Base-by-base conservation (phyloP, 2,113 vertebrate species). In the Pungitius pungitius region DNA sequence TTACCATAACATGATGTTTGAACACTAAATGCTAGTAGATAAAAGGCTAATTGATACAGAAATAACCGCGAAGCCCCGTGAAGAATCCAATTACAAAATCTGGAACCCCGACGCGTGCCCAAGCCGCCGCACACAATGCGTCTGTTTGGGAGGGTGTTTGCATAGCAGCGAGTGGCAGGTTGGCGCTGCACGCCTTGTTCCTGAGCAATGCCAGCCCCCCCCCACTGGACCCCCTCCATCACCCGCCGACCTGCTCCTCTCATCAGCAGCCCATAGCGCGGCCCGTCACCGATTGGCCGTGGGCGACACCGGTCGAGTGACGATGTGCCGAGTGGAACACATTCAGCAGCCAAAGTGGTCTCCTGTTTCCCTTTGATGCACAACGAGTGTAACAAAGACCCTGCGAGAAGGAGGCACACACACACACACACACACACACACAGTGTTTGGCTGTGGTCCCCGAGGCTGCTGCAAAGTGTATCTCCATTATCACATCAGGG, bases 141-240 rank as follows among this genome's bases (percentile, higher is more conserved):
- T 49, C 84, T 58, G 67, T 65, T 64, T 55, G 78, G n/a, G 69
- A 45, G 73, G 43, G 78, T 69, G 0, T 83, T 86, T 75, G 88
- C 90, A 87, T 89, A 88, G 83, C 84, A 81, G 74, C 60, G 40
- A 83, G 88, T 79, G 87, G 85, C 92, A 92, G 91, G 86, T 90
- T 92, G 90, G 78, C 88, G 9, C 92, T 91, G 90, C 89, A 27
- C 45, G 92, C 58, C 83, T 75, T 90, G 91, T 90, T 91, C 90
- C 68, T 85, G 75, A 73, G 40, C 24, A n/a, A 70, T 83, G 90
- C 89, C 91, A 89, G 33, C 83, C 82, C 84, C 79, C 75, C 72
- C 83, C 33, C 33, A 0, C 33, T 6, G 87, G 89, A 83, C 58
- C 37, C 30, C 68, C 62, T 91, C 90, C 92, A 90, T 87, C 80